Base-by-base conservation (phyloP, 1,140 invertebrate genomes). In the Bombyx mandarina region DNA sequence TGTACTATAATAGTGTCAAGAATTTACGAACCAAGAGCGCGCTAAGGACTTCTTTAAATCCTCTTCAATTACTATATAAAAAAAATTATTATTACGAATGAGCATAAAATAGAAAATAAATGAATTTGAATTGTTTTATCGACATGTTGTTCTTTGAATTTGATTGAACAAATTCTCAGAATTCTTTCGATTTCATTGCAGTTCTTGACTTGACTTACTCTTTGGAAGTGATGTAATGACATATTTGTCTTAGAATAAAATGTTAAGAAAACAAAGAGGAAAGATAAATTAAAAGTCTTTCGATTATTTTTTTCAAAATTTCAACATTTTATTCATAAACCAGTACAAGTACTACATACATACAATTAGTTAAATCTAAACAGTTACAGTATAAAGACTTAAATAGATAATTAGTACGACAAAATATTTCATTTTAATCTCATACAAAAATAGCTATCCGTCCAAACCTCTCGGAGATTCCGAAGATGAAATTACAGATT, bases 251-350 rank as follows among this genome's bases (percentile, higher is more conserved):
- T 45, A 45, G 47, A n/a, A 49, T 18, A 4, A 49, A 48, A 50
- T 18, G 12, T 8, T 46, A 2, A 55, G 3, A 9, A 3, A 9
- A 18, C 18, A 46, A 22, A 1, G 12, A 9, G 22, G 45, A 43
- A 18, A 8, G 7, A 10, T 55, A 35, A 56, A 56, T 48, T 46
- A 49, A 56, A 56, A 47, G 12, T 0, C 12, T 18, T 43, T 46
- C 35, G n/a, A 44, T 45, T 48, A n/a, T 9, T 54, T 9, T 26
- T 48, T 56, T 63, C 71, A 82, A 82, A 84, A 84, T 73, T 65
- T 82, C 79, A 84, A 84, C 81, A 84, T 81, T 84, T 82, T 82
- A 84, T 84, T 84, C 69, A 75, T 82, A 75, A 78, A 77, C 73
- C 74, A 73, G 73, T 82, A 79, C 75, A 82, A 79, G 71, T 75